A percentile compares a stretch with the other conserved stretches of the same genome.
Evolutionary conservation across 2,888 invertebrate genomes (phyloP).

Genomic region (Drosophila pullipes): DNA sequence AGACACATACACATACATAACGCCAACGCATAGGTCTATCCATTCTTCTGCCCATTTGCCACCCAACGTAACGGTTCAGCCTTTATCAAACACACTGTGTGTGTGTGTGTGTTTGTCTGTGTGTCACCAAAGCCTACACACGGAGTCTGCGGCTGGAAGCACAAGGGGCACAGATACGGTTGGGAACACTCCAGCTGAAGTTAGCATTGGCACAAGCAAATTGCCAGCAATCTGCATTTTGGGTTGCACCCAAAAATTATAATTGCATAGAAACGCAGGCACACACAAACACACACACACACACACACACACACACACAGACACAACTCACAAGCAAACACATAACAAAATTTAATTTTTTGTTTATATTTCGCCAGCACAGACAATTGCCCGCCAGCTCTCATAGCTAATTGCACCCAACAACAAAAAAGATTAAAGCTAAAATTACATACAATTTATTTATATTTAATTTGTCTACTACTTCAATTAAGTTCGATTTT

Average conservation of each 20-base stretch:
- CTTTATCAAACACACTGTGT: constrained; percentile 48
- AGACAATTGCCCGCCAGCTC: constrained; percentile 38
- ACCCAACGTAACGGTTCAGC: constrained; percentile 31
- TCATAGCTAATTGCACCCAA: constrained; percentile 6
- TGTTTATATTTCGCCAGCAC: constrained; percentile 26
- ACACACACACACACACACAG: neutral
- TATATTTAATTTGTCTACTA: neutral
- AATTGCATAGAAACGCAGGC: constrained; percentile 62
- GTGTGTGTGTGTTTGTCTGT: constrained; percentile 43
- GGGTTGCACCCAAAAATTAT: constrained; percentile 66
- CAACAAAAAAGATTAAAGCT: neutral
- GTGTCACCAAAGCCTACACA: constrained; percentile 60
- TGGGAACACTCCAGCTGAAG: constrained; percentile 28
- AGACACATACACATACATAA: constrained; percentile 42
- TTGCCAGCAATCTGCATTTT: constrained; percentile 74
- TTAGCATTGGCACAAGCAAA: constrained; percentile 63
- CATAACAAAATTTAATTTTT: constrained; percentile 30
- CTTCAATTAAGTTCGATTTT: neutral
- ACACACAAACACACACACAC: constrained; percentile 3
- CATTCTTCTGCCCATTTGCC: neutral
- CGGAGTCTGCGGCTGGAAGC: constrained; percentile 20
- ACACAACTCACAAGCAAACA: neutral
- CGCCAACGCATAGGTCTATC: neutral
- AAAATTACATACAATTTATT: neutral
- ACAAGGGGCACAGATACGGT: neutral